phyloP scores from a whole-genome alignment of 2,888 invertebrate genomes.

The Cerceris rybyensis region DNA sequence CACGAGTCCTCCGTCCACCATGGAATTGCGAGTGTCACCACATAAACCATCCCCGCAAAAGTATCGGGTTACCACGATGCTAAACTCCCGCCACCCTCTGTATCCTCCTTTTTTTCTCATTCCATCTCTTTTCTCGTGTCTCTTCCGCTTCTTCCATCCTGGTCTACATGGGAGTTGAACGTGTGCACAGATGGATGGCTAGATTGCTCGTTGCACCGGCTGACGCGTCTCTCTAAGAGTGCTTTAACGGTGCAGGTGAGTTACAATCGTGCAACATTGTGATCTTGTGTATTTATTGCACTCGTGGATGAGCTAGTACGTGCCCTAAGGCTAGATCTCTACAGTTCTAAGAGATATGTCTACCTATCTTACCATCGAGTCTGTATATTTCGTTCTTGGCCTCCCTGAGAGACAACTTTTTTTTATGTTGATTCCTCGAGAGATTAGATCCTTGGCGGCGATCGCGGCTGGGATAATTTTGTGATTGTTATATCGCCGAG shows the following conservation, averaged over 20 bases:
- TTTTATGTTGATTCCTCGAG: slow-evolving; percentile 34
- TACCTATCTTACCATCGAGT: slow-evolving; percentile 50
- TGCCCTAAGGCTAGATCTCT: slow-evolving; percentile 39
- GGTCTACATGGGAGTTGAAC: background rate
- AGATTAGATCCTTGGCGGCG: slow-evolving; percentile 36
- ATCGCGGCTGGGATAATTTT: too few relatives aligned
- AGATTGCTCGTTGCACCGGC: slow-evolving; percentile 31
- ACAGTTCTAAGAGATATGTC: slow-evolving; percentile 30
- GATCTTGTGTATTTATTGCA: slow-evolving; percentile 55
- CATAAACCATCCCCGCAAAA: slow-evolving; percentile 79
- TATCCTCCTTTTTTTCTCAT: slow-evolving; percentile 24
- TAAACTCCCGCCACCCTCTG: slow-evolving; percentile 35
- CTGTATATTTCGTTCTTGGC: slow-evolving; percentile 36
- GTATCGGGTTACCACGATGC: slow-evolving; percentile 75
- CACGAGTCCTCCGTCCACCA: slow-evolving; percentile 72
- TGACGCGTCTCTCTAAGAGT: slow-evolving; percentile 8
- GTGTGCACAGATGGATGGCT: slow-evolving; percentile 47
- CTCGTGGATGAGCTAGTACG: slow-evolving; percentile 37
- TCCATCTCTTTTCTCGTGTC: slow-evolving; percentile 25
- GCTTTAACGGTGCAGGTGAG: slow-evolving; percentile 38
- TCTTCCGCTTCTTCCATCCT: slow-evolving; percentile 8
- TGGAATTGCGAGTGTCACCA: slow-evolving; percentile 78
- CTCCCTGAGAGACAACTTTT: slow-evolving; percentile 3
- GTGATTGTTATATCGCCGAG: too few relatives aligned
- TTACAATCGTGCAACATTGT: slow-evolving; percentile 60